Evolutionary conservation across 2,113 vertebrate genomes (phyloP).

Genomic region (Chiloscyllium plagiosum): DNA sequence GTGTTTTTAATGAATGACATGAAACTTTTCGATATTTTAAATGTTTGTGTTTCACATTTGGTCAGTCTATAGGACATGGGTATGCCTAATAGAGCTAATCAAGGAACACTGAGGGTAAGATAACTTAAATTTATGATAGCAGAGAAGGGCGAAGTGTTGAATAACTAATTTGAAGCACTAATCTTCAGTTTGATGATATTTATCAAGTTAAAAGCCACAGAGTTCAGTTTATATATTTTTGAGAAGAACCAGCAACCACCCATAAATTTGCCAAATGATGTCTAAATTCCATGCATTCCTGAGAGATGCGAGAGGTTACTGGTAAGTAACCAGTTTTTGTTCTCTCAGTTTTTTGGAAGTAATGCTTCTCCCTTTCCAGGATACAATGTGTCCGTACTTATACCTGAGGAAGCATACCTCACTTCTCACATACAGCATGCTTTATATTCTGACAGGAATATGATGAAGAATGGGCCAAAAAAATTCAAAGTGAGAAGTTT

Average conservation of each 20-base stretch:
- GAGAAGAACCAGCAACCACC: neutral
- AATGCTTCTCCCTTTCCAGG: neutral
- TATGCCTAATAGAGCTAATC: neutral
- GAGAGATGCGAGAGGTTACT: neutral
- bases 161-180: neutral
- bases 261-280: neutral
- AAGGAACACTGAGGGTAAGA: neutral
- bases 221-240: neutral
- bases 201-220: neutral
- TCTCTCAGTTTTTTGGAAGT: neutral
- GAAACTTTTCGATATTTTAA: neutral
- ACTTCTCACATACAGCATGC: neutral
- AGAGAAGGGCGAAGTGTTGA: neutral
- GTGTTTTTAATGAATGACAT: neutral
- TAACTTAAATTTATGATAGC: neutral
- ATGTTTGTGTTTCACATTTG: neutral
- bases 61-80: neutral
- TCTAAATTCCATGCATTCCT: conserved; percentile 1
- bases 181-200: neutral
- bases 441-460: conserved; percentile 62
- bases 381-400: neutral
- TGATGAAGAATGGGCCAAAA: conserved; percentile 82
- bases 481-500: conserved; percentile 85
- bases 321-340: neutral
- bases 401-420: conserved; percentile 2